A percentile compares a stretch with the other conserved stretches of the same genome.
Evolutionary conservation across 2,113 vertebrate species (phyloP).

Genomic region (Micromys minutus): DNA sequence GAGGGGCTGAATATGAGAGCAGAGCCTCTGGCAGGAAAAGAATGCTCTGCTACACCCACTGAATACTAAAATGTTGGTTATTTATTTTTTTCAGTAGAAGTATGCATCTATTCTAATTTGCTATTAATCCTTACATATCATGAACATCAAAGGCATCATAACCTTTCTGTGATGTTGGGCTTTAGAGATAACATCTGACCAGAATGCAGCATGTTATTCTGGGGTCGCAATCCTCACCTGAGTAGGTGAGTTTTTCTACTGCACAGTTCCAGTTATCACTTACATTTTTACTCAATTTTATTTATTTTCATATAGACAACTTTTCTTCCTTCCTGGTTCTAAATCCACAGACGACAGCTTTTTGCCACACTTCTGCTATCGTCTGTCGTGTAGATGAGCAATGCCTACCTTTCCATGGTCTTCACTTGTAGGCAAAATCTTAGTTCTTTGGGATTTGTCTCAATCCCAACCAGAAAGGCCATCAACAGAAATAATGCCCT

Average conservation of each 20-base stretch:
- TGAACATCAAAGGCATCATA: background rate
- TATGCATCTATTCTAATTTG: background rate
- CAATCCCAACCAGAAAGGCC: background rate
- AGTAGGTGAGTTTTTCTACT: background rate
- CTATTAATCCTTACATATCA: background rate
- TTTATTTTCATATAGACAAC: background rate
- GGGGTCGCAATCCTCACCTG: background rate
- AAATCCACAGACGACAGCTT: background rate
- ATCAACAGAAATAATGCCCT: background rate
- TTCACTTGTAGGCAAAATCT: background rate
- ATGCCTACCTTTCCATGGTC: background rate
- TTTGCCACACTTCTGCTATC: background rate
- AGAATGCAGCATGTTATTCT: background rate
- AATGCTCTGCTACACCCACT: background rate
- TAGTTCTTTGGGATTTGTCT: background rate
- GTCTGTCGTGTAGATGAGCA: background rate
- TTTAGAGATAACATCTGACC: background rate
- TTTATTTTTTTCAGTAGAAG: background rate
- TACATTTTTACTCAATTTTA: background rate
- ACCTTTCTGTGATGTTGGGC: background rate
- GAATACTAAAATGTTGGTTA: background rate
- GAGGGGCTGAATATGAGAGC: background rate
- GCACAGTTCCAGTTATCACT: background rate
- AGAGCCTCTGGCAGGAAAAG: background rate
- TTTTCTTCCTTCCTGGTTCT: background rate